Conservation (phyloP, 64 coral and sea anemone species). For the Montipora capricornis region DNA sequence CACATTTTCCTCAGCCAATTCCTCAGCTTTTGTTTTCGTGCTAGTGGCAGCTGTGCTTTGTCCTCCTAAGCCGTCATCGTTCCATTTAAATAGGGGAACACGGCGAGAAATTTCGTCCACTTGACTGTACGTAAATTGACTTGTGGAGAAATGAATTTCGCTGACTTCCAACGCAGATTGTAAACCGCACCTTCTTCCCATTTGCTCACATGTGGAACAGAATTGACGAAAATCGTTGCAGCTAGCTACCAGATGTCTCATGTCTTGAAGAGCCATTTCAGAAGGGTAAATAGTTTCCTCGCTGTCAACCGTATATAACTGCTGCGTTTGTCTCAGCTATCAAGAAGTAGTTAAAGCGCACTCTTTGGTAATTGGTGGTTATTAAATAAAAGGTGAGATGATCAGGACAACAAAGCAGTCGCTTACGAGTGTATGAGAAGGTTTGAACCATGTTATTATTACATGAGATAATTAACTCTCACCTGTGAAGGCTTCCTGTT, state of each 20-base stretch:
- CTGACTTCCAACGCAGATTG: background rate
- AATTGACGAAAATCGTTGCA: background rate
- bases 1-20: conserved; percentile 6
- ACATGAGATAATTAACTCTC: too few relatives aligned
- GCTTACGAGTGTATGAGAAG: too few relatives aligned
- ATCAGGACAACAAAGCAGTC: too few relatives aligned
- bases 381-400: too few relatives aligned
- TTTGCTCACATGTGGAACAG: background rate
- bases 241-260: background rate
- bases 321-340: too few relatives aligned
- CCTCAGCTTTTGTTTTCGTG: conserved; percentile 2
- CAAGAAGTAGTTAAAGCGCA: too few relatives aligned
- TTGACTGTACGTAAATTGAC: conserved; percentile 9
- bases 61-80: background rate
- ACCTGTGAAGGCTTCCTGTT: too few relatives aligned
- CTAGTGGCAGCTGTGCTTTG: conserved; percentile 1
- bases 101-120: conserved; percentile 21
- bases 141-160: background rate
- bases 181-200: background rate
- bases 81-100: conserved; percentile 3
- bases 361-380: too few relatives aligned
- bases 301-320: too few relatives aligned
- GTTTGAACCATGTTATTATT: too few relatives aligned
- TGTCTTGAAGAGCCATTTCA: background rate
- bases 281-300: too few relatives aligned